These are phyloP conservation scores for Calidris pugnax DNA, from an alignment of 2,113 vertebrate genomes.

Conservation along the genomic window DNA sequence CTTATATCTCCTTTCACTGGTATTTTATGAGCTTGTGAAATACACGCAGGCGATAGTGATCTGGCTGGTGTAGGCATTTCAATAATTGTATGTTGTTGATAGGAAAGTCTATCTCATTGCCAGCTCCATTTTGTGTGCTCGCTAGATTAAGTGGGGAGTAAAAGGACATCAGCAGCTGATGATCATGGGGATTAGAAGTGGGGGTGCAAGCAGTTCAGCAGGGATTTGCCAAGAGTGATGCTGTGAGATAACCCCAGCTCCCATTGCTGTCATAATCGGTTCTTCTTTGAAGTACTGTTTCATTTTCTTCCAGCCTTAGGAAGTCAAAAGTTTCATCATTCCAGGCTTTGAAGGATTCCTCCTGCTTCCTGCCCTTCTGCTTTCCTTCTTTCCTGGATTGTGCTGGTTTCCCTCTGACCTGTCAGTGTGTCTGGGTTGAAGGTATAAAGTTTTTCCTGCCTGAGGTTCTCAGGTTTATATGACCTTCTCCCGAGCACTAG, in stretches of 20 bases:
- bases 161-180: neutral
- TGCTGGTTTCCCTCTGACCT: neutral
- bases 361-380: neutral
- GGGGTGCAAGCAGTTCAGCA: neutral
- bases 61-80: neutral
- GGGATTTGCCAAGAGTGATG: neutral
- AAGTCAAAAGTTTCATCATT: neutral
- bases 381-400: neutral
- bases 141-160: neutral
- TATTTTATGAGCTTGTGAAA: constrained; percentile 8
- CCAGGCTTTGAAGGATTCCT: neutral
- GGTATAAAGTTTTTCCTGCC: neutral
- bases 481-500: neutral
- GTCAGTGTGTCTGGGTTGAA: neutral
- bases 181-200: neutral
- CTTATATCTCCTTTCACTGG: neutral
- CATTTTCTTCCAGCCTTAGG: neutral
- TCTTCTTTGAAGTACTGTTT: neutral
- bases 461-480: neutral
- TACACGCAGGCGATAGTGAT: neutral
- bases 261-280: neutral
- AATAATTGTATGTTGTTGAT: constrained; percentile 17
- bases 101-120: neutral
- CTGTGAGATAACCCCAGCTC: neutral
- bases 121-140: neutral